These are phyloP conservation scores for Pelobates fuscus DNA, from an alignment of 2,113 vertebrate genomes.

Conservation along the genomic window DNA sequence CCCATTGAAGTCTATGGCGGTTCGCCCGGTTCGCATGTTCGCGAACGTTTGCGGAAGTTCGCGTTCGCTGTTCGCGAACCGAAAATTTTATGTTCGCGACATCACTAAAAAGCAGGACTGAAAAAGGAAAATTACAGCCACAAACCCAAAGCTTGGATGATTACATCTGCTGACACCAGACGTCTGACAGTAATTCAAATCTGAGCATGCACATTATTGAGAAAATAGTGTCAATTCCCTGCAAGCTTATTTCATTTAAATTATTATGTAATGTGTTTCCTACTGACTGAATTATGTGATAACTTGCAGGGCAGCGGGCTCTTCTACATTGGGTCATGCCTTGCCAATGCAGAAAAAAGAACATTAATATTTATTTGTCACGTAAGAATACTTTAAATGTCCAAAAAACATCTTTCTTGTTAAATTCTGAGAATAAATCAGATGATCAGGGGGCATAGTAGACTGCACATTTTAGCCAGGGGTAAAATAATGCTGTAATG, in stretches of 20 bases:
- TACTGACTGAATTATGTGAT: conserved; percentile 42
- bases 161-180: conserved; percentile 31
- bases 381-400: too few species aligned
- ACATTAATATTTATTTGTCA: too few species aligned
- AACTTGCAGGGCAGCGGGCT: conserved; percentile 12
- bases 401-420: too few species aligned
- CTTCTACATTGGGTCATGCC: conserved; percentile 21
- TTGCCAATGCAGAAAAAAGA: not conserved
- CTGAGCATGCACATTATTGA: conserved; percentile 24
- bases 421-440: too few species aligned
- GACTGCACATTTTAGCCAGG: too few species aligned
- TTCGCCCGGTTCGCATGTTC: too few species aligned
- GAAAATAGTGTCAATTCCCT: conserved; percentile 36
- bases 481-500: too few species aligned
- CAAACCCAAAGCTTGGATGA: conserved; percentile 14
- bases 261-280: conserved; percentile 37
- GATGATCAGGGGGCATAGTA: too few species aligned
- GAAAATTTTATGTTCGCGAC: too few species aligned
- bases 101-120: conserved; percentile 3
- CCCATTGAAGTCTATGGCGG: too few species aligned
- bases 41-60: too few species aligned
- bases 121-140: conserved; percentile 5
- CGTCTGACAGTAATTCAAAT: conserved; percentile 37
- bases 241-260: conserved; percentile 39
- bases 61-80: too few species aligned